Evolutionary conservation across 1,140 invertebrate species (phyloP).

Genomic region (Zaprionus vittiger): DNA sequence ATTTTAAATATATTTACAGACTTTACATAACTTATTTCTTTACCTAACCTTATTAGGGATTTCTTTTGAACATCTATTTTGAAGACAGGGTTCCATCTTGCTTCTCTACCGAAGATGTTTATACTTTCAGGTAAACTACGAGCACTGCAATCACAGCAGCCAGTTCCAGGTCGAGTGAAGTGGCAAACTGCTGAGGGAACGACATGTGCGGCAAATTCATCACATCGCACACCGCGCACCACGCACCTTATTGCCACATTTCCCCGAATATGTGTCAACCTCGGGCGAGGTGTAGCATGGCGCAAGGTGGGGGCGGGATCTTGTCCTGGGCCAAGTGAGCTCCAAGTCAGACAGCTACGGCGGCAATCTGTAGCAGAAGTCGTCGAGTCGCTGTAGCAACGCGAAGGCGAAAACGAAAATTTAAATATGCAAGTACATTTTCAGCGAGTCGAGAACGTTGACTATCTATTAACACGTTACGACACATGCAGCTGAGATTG

Average conservation of each 20-base stretch:
- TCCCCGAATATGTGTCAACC: conserved; percentile 38
- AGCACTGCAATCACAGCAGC: conserved; percentile 36
- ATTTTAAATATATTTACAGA: too few relatives aligned
- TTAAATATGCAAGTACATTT: conserved; percentile 79
- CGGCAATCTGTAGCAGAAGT: not conserved
- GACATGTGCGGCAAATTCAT: conserved; percentile 47
- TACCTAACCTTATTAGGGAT: too few relatives aligned
- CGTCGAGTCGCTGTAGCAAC: not conserved
- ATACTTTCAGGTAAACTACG: not conserved
- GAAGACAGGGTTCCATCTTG: not conserved
- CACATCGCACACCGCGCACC: conserved; percentile 2
- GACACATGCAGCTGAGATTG: conserved; percentile 63
- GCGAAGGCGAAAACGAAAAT: conserved; percentile 39
- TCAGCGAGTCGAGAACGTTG: conserved; percentile 52
- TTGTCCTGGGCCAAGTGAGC: conserved; percentile 3
- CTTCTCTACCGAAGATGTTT: not conserved
- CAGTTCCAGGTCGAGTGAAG: conserved; percentile 13
- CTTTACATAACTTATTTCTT: not conserved
- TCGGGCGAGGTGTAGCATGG: conserved; percentile 22
- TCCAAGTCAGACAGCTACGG: not conserved
- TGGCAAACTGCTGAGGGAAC: conserved; percentile 30
- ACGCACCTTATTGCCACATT: not conserved
- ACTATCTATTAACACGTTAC: conserved; percentile 76
- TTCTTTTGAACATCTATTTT: not conserved
- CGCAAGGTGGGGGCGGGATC: not conserved